Evolutionary conservation across 1,140 invertebrate species (phyloP), one percentile per base, ranked within the genome.

Genomic region (Bombus superbus): DNA sequence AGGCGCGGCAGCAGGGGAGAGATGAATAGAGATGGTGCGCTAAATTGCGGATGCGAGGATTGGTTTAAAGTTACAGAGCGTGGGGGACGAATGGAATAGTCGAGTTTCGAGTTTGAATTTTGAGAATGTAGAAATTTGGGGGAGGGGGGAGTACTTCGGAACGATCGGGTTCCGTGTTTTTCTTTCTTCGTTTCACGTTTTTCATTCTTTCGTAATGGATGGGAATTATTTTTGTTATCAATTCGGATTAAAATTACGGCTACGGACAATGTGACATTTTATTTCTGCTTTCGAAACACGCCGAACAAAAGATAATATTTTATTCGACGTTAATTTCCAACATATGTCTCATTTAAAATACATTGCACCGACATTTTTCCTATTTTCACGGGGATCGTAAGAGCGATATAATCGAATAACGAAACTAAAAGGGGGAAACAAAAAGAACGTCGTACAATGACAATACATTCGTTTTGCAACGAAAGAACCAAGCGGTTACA

Each of bases 21-120:
- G 69, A 15, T 42, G 72, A 25, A 47, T 32, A 35, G n/a, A 9
- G 10, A 13, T 44, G n/a, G n/a, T 11, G 28, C 25, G 22, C 22
- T 53, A 75, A 44, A 75, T 74, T 47, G 40, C 42, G n/a, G 72
- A 75, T 35, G 73, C 73, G 35, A 35, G n/a, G 44, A 35, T 35
- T 53, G 40, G 42, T 47, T 74, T 13, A 25, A 68, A 35, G 64
- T 66, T 32, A 32, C 64, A 1, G 47, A 22, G 18, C 5, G 6
- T 53, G 18, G 47, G 6, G 47, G 47, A 53, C 47, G 47, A 53
- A 53, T 22, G 18, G 47, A 53, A 53, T 53, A 53, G 47, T 53
- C 22, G 47, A 53, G 47, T 53, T 53, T 53, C 18, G 18, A 53
- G 18, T 53, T 53, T 22, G 47, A 22, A 53, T 53, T 53, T 32